These are phyloP conservation scores for Macrotrachela quadricornifera DNA, from an alignment of 1,140 invertebrate species.

Conservation along the genomic window DNA sequence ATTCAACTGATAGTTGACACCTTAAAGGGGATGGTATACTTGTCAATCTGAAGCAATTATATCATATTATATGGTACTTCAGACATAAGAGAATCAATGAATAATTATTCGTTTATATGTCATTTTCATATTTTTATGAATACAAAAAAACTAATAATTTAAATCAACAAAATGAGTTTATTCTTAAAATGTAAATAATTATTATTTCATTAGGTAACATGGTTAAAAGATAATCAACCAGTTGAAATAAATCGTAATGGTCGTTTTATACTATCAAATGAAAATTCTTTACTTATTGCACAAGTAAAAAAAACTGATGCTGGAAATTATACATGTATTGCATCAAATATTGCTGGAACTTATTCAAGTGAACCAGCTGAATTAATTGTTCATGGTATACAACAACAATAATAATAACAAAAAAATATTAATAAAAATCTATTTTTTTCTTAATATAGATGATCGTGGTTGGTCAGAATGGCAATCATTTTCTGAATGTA, in stretches of 20 bases:
- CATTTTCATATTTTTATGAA: too few relatives aligned
- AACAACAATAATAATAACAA: too few relatives aligned
- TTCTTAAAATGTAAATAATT: too few relatives aligned
- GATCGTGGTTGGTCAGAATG: neutral
- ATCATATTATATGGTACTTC: too few relatives aligned
- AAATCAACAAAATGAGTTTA: too few relatives aligned
- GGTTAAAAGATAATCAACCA: slow-evolving; percentile 2
- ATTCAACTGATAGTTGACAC: too few relatives aligned
- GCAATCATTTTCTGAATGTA: slow-evolving; percentile 1
- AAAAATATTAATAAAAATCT: neutral
- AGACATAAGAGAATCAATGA: too few relatives aligned
- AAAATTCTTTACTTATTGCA: slow-evolving; percentile 1
- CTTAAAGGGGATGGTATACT: too few relatives aligned
- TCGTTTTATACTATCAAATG: neutral
- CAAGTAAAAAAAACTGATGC: neutral
- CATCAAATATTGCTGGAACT: neutral
- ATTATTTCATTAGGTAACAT: neutral
- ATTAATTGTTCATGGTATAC: neutral
- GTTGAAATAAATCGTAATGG: neutral
- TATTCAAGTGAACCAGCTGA: neutral
- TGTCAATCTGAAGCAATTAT: too few relatives aligned
- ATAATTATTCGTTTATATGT: too few relatives aligned
- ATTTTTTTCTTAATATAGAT: too few relatives aligned
- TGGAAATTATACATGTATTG: slow-evolving; percentile 7
- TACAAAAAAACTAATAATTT: too few relatives aligned